Evolutionary conservation across 2,113 vertebrate genomes (phyloP), one percentile per base, ranked within the genome.

Genomic region (Panthera uncia): DNA sequence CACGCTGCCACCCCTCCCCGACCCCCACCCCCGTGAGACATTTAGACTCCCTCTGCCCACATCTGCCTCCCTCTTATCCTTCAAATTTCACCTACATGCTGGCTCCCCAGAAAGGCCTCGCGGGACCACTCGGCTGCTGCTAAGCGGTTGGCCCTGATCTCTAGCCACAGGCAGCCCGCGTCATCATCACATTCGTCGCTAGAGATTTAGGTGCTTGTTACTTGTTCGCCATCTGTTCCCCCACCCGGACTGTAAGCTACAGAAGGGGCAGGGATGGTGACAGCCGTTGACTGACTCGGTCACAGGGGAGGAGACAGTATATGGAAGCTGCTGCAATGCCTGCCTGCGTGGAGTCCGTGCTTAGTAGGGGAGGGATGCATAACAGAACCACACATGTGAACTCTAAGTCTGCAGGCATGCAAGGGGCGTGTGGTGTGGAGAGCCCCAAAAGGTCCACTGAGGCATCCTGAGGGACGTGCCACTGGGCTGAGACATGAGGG

Each of bases 281-380:
- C 3, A 3, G 84, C 21, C 41, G 13, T 5, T 63, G 29, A 19
- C 12, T 52, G 36, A 68, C 81, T 71, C 33, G 13, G 45, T 65
- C 52, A 48, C 0, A 0, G 48, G 48, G 10, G 41, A 12, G 33
- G 23, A 29, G 52, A 45, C 18, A 29, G 63, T 23, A 8, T 63
- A 15, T 68, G 48, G 79, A 74, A 41, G 63, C 3, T 8, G 36
- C 31, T 2, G 4, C 10, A 0, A 2, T 1, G n/a, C 61, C 50
- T 48, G 25, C 41, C 45, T 13, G 74, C 29, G 2, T 0, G 10
- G 85, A 61, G 19, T 78, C 89, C 27, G 1, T 69, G 88, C 41
- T 63, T 11, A 36, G 48, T 38, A 13, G 50, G 41, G 66, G 50
- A 12, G 12, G 1, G 33, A 25, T 11, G 23, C 33, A 48, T 7